Conservation (phyloP, 2,113 vertebrate species). For the Syngnathus typhle region DNA sequence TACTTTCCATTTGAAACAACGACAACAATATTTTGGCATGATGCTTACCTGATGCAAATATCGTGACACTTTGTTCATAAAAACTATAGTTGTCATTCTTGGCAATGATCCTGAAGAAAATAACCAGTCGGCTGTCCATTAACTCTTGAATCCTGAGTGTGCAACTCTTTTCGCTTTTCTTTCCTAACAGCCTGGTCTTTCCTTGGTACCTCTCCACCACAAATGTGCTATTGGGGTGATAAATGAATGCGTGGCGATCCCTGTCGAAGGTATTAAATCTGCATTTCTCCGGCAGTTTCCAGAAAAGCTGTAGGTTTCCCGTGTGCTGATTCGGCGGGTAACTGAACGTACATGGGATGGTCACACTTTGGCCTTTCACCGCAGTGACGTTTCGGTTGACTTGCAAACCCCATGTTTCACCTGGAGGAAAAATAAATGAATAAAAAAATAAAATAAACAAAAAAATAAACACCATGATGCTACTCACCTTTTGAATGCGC, state of each 20-base stretch:
- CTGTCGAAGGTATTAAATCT: fast-evolving
- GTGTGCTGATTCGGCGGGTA: fast-evolving
- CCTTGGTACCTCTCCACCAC: constrained; percentile 28
- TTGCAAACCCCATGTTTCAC: background rate
- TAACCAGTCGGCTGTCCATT: fast-evolving
- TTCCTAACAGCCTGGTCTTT: constrained; percentile 37
- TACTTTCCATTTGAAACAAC: background rate
- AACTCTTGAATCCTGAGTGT: constrained; percentile 48
- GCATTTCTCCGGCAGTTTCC: background rate
- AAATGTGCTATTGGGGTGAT: constrained; percentile 13
- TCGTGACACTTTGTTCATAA: fast-evolving
- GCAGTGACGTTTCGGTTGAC: fast-evolving
- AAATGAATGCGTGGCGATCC: background rate
- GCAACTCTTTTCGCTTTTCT: constrained; percentile 23
- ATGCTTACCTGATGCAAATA: constrained; percentile 26
- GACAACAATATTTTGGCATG: background rate
- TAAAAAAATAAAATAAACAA: background rate
- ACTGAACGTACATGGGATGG: constrained; percentile 17
- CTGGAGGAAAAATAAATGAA: constrained; percentile 14
- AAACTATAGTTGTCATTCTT: constrained; percentile 21
- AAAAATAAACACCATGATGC: background rate
- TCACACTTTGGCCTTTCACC: fast-evolving
- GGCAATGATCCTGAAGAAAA: constrained; percentile 45
- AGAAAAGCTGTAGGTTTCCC: constrained; percentile 7
- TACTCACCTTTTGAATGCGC: constrained; percentile 35